Conservation (phyloP, 1,140 invertebrate species). For the Uloborus diversus region DNA sequence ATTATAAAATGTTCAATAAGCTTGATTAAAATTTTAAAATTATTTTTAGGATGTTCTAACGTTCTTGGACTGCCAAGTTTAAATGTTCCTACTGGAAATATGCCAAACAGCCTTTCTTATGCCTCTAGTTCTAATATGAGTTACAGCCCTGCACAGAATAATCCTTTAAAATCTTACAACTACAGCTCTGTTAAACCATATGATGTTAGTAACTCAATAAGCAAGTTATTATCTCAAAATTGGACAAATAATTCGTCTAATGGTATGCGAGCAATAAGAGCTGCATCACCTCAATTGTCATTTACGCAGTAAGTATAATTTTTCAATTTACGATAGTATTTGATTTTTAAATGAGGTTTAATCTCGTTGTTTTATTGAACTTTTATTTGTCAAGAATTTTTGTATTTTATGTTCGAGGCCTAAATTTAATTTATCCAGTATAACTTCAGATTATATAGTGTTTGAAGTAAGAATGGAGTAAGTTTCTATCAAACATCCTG, state of each 20-base stretch:
- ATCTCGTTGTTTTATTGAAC: too few species aligned
- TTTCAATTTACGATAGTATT: too few species aligned
- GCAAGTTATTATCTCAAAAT: slow-evolving; percentile 41
- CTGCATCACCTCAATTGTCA: slow-evolving; percentile 43
- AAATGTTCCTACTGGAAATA: slow-evolving; percentile 41
- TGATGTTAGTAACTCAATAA: slow-evolving; percentile 24
- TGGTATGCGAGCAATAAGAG: slow-evolving; percentile 50
- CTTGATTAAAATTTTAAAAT: too few species aligned
- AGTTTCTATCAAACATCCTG: too few species aligned
- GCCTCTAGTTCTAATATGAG: slow-evolving; percentile 23
- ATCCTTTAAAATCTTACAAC: slow-evolving; percentile 34
- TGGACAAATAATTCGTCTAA: slow-evolving; percentile 10
- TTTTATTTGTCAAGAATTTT: too few species aligned
- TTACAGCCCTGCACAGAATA: slow-evolving; percentile 35
- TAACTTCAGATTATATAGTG: too few species aligned
- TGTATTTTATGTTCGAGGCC: too few species aligned
- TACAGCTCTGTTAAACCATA: slow-evolving; percentile 31
- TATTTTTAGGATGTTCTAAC: too few species aligned
- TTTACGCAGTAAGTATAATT: slow-evolving; percentile 43
- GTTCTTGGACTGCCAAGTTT: slow-evolving; percentile 33
- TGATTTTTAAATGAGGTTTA: too few species aligned
- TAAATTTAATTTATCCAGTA: too few species aligned
- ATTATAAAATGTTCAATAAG: too few species aligned
- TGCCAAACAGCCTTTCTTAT: slow-evolving; percentile 17
- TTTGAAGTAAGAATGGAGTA: too few species aligned